Base-by-base conservation (phyloP, 2,797 vertebrate genomes). In the Cossypha niveicapilla region DNA sequence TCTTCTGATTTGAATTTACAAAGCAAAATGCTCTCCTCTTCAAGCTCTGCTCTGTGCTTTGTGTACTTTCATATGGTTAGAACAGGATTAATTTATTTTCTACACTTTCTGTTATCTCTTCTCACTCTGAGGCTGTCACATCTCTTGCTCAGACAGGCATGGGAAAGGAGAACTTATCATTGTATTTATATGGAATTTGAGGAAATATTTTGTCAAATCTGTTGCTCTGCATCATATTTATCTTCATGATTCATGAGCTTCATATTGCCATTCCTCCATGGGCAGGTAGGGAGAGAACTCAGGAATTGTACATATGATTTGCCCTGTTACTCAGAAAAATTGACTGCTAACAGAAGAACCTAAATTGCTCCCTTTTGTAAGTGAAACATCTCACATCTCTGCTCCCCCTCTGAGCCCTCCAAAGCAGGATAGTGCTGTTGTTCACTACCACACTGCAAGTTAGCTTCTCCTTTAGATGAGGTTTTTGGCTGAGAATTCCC, bases 51-150 rank as follows among this genome's bases (percentile, higher is more conserved):
- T 82, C 32, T 54, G 56, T 76, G 56, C 60, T 88, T 93, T 77
- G 39, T 53, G 25, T 67, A 79, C 32, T 51, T 86, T 91, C 67
- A 53, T 48, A 77, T 51, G 34, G 61, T 61, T 93, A 87, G 67
- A 89, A 68, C 35, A 27, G 30, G 50, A 74, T 85, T 92, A 71
- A 88, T 95, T 95, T 94, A 89, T 95, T 95, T 94, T 89, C 67
- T 72, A 53, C 83, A n/a, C 37, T 75, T 93, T 68, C 56, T 81
- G 48, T 89, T 85, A 85, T 90, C 88, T 92, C 62, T 82, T 85
- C 77, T 93, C 76, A 47, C 50, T 89, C 62, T 50, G 74, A 57
- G 57, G 39, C 61, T 92, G 87, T 91, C 84, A 90, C 75, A 73
- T 87, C 35, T n/a, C 54, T 88, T 90, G 51, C 68, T 87, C 58